Evolutionary conservation across 2,888 invertebrate genomes (phyloP).

Genomic region (Luperina testacea): DNA sequence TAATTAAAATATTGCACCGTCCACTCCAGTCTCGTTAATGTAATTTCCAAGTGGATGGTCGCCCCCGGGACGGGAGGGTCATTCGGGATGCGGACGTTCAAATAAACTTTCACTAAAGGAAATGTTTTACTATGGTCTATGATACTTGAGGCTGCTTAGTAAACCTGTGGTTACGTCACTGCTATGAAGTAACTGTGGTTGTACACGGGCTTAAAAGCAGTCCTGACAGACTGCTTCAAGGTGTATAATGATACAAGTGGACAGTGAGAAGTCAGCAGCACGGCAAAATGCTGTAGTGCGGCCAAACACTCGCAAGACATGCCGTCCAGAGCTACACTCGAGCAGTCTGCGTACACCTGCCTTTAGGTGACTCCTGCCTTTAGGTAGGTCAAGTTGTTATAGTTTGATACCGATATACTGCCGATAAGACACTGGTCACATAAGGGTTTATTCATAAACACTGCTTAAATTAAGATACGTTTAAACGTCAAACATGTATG

Average conservation of each 20-base stretch:
- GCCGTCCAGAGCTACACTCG: neutral
- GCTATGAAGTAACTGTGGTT: neutral
- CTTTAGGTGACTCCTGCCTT: neutral
- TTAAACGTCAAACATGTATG: neutral
- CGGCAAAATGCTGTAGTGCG: neutral
- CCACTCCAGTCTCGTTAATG: neutral
- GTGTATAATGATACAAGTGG: neutral
- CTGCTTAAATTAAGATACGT: neutral
- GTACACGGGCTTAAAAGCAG: neutral
- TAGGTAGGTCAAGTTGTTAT: neutral
- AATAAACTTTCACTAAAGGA: neutral
- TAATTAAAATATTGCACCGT: conserved; percentile 1
- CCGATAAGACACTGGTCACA: neutral
- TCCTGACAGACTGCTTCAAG: neutral
- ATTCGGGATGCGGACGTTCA: neutral
- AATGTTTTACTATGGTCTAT: neutral
- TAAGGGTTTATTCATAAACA: neutral
- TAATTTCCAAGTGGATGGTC: neutral
- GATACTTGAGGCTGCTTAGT: neutral
- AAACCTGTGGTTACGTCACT: no score
- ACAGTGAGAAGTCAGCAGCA: neutral
- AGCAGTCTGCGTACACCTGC: neutral
- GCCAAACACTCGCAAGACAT: neutral
- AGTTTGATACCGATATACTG: neutral
- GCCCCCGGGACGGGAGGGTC: neutral